Conservation (phyloP, 2,113 vertebrate species). For the Gymnorhina tibicen region DNA sequence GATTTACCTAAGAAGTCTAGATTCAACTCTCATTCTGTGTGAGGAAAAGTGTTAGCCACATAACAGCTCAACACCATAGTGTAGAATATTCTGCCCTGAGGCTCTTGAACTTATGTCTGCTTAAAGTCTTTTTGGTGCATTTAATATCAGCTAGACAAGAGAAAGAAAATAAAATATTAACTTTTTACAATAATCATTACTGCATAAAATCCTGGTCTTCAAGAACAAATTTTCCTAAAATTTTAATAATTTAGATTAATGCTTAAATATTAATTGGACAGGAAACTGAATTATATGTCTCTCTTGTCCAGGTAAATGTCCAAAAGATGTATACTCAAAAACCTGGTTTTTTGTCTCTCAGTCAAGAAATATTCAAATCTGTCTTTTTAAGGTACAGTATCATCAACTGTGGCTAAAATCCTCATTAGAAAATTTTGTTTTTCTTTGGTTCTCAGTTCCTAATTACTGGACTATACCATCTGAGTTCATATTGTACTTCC, state of each 20-base stretch:
- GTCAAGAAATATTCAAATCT: neutral
- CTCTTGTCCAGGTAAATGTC: neutral
- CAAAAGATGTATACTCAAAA: neutral
- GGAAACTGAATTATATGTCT: neutral
- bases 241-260: neutral
- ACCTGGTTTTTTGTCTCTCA: neutral
- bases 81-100: neutral
- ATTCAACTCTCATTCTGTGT: neutral
- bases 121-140: neutral
- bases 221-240: neutral
- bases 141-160: neutral
- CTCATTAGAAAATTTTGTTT: neutral
- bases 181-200: neutral
- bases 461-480: neutral
- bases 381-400: neutral
- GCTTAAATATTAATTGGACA: neutral
- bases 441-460: neutral
- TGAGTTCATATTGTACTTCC: neutral
- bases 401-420: neutral
- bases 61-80: neutral
- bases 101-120: neutral
- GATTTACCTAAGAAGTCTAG: neutral
- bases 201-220: neutral
- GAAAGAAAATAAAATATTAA: neutral
- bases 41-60: neutral